phyloP scores from a whole-genome alignment of 2,113 vertebrate genomes.

The Silurus asotus region DNA sequence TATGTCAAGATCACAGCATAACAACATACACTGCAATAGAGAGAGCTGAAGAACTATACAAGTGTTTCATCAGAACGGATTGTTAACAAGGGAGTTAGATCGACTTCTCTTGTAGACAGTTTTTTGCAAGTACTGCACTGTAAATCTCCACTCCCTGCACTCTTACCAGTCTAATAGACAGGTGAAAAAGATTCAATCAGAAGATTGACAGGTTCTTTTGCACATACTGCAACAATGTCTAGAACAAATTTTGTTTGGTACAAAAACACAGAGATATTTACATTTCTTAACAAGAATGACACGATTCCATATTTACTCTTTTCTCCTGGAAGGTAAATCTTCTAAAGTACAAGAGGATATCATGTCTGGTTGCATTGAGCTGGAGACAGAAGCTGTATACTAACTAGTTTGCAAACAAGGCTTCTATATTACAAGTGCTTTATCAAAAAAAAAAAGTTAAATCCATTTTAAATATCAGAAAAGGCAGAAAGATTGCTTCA shows the following conservation, averaged over 20 bases:
- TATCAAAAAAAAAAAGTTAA: background rate
- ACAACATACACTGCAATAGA: background rate
- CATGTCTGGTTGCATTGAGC: background rate
- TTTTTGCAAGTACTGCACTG: background rate
- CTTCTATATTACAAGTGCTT: background rate
- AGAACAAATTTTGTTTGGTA: background rate
- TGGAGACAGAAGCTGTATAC: background rate
- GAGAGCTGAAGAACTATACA: background rate
- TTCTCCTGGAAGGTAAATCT: background rate
- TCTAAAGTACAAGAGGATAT: background rate
- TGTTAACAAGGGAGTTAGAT: background rate
- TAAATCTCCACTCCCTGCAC: background rate
- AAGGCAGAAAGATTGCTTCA: background rate
- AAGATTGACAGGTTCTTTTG: slow-evolving; percentile 10
- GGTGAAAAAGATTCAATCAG: background rate
- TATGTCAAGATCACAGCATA: background rate
- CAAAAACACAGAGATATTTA: background rate
- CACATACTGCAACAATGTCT: background rate
- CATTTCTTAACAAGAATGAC: background rate
- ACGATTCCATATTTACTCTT: background rate
- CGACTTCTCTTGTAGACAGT: background rate
- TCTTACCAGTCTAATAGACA: background rate
- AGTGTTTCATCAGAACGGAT: background rate
- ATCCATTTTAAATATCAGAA: background rate
- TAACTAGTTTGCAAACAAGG: background rate